These are phyloP conservation scores for Carapus acus DNA, from an alignment of 2,797 vertebrate genomes.

Conservation along the genomic window DNA sequence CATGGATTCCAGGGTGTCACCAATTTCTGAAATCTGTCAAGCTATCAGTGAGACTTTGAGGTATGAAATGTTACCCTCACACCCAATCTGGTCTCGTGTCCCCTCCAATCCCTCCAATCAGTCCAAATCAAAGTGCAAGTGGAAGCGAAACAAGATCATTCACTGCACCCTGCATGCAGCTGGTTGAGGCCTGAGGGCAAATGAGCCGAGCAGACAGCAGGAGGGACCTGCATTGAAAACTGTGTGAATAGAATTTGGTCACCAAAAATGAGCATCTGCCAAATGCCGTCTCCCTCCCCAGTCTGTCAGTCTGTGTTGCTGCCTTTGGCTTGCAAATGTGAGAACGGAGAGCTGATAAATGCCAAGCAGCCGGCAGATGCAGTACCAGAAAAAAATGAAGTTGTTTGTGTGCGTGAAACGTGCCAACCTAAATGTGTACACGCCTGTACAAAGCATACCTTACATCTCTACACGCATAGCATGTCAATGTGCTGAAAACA, in stretches of 20 bases:
- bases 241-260: neutral
- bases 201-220: neutral
- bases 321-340: constrained; percentile 13
- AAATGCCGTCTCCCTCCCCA: neutral
- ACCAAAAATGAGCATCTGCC: neutral
- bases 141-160: neutral
- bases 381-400: constrained; percentile 1
- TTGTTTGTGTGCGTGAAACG: constrained; percentile 10
- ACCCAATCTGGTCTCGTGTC: neutral
- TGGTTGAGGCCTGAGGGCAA: neutral
- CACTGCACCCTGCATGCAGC: neutral
- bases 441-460: too few relatives aligned
- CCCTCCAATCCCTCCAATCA: neutral
- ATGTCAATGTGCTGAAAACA: constrained; percentile 32
- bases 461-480: constrained; percentile 20
- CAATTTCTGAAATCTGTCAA: too few relatives aligned
- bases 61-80: constrained; percentile 3
- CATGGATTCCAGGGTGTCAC: neutral
- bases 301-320: constrained; percentile 26
- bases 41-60: constrained; percentile 5
- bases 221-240: neutral
- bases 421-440: too few relatives aligned
- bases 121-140: neutral
- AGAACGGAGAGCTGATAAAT: constrained; percentile 50
- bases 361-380: constrained; percentile 33